These are phyloP conservation scores for Scolanthus callimorphus DNA, from an alignment of 92 coral and sea anemone genomes.

Conservation along the genomic window DNA sequence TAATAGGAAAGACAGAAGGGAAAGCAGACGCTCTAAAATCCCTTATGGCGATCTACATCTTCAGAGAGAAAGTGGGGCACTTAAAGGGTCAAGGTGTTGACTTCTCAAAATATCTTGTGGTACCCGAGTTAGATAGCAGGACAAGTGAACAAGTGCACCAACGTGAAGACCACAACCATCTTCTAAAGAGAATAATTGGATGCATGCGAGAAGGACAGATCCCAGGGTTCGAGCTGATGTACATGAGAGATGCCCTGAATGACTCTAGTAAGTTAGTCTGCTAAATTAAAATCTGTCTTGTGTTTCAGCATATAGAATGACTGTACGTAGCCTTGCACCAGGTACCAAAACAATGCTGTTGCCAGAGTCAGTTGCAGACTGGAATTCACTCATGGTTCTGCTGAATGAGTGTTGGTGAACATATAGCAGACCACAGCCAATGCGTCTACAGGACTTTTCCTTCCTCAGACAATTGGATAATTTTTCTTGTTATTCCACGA, in stretches of 20 bases:
- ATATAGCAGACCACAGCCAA: too few relatives aligned
- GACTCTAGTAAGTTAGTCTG: too few relatives aligned
- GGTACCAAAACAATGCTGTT: too few relatives aligned
- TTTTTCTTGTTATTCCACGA: too few relatives aligned
- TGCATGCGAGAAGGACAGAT: conserved; percentile 34
- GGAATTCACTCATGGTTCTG: too few relatives aligned
- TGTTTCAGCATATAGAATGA: too few relatives aligned
- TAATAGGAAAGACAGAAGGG: conserved; percentile 33
- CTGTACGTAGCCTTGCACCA: too few relatives aligned
- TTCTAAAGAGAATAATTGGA: conserved; percentile 26
- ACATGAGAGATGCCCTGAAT: conserved; percentile 28
- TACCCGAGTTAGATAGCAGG: conserved; percentile 6
- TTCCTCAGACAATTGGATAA: too few relatives aligned
- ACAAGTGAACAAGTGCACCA: conserved; percentile 34
- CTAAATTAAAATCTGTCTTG: too few relatives aligned
- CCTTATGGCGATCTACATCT: conserved; percentile 36
- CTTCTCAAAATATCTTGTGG: conserved; percentile 1
- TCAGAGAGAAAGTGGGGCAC: conserved; percentile 6
- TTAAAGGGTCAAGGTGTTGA: conserved; percentile 7
- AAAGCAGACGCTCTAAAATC: conserved; percentile 30
- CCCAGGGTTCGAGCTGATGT: conserved; percentile 19
- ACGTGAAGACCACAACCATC: conserved; percentile 52
- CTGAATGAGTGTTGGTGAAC: too few relatives aligned
- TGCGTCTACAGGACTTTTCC: too few relatives aligned
- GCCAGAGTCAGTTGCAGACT: too few relatives aligned